Conservation (phyloP, 2,113 vertebrate species). For the Phylloscopus trochilus region DNA sequence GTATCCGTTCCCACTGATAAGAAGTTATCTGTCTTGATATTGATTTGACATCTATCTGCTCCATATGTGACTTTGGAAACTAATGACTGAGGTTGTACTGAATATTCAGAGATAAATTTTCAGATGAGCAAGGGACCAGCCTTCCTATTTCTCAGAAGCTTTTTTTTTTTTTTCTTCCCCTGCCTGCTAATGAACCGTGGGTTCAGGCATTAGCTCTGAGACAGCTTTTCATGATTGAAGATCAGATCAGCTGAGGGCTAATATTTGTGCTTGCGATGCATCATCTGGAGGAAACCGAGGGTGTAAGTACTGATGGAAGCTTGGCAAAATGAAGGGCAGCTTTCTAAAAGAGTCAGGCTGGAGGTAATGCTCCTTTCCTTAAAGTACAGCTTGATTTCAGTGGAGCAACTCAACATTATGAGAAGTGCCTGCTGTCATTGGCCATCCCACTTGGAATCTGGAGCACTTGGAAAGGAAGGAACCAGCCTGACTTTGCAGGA, state of each 20-base stretch:
- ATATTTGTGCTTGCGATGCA: conserved; percentile 37
- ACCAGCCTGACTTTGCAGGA: background rate
- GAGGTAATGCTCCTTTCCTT: background rate
- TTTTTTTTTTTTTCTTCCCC: background rate
- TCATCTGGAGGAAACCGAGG: background rate
- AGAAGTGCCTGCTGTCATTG: background rate
- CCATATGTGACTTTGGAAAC: conserved; percentile 65
- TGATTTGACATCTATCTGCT: conserved; percentile 74
- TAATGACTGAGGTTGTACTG: conserved; percentile 62
- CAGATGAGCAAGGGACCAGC: conserved; percentile 45
- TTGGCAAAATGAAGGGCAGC: background rate
- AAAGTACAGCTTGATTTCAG: background rate
- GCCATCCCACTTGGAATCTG: background rate
- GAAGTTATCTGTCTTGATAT: conserved; percentile 68
- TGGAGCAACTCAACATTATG: background rate
- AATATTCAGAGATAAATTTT: conserved; percentile 67
- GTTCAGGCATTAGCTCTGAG: conserved; percentile 47
- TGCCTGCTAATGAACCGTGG: conserved; percentile 56
- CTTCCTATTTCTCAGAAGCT: conserved; percentile 43
- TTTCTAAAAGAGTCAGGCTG: background rate
- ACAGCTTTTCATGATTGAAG: conserved; percentile 36
- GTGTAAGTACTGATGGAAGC: background rate
- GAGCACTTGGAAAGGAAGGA: background rate
- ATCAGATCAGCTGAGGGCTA: conserved; percentile 34
- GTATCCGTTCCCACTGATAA: conserved; percentile 67